Conservation (phyloP, 2,888 invertebrate species). For the Andrena trimmerana region DNA sequence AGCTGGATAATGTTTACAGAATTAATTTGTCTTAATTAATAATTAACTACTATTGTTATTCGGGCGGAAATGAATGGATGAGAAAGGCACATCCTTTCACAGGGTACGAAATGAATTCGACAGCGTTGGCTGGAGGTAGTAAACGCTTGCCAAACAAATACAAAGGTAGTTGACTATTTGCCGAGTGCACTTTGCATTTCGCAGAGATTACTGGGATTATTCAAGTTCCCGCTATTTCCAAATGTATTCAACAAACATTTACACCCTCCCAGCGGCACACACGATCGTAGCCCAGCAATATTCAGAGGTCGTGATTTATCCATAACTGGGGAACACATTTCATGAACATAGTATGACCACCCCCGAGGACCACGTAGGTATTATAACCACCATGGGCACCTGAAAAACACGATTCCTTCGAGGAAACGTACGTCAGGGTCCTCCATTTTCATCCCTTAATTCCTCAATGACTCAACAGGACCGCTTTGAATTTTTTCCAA, state of each 20-base stretch:
- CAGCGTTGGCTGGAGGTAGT: neutral
- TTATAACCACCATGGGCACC: neutral
- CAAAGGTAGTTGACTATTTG: neutral
- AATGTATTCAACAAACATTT: constrained; percentile 14
- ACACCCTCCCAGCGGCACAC: neutral
- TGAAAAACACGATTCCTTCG: too few species aligned
- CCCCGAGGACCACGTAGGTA: too few species aligned
- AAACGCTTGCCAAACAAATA: neutral
- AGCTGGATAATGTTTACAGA: too few species aligned
- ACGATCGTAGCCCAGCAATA: neutral
- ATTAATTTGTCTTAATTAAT: too few species aligned
- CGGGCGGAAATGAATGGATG: neutral
- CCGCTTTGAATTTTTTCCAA: too few species aligned
- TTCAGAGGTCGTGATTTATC: neutral
- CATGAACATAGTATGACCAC: too few species aligned
- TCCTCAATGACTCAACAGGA: too few species aligned
- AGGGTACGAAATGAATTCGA: neutral
- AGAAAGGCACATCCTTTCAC: neutral
- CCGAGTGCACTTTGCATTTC: constrained; percentile 7
- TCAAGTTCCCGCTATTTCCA: constrained; percentile 7
- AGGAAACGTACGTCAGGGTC: too few species aligned
- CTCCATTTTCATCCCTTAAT: too few species aligned
- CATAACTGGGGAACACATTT: neutral
- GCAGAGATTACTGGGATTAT: constrained; percentile 15
- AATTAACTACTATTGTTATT: neutral